These are phyloP conservation scores for Caenorhabditis doughertyi DNA, from an alignment of 2,888 invertebrate species.

Conservation along the genomic window DNA sequence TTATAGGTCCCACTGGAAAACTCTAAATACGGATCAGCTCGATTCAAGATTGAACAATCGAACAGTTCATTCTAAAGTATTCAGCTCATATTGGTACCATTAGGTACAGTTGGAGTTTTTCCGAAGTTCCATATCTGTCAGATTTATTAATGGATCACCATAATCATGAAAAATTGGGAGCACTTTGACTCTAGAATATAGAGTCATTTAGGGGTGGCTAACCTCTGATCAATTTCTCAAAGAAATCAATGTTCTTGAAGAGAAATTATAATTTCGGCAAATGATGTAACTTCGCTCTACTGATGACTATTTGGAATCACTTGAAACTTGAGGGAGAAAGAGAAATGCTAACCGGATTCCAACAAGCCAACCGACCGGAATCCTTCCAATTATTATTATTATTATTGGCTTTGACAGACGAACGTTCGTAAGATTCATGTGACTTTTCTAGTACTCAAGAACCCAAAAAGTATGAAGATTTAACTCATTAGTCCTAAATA, in stretches of 20 bases:
- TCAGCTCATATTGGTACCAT: too few relatives aligned
- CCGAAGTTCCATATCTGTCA: too few relatives aligned
- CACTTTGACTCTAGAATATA: too few relatives aligned
- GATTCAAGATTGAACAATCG: too few relatives aligned
- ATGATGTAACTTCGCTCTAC: conserved; percentile 21
- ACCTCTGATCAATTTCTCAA: background rate
- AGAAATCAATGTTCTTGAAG: background rate
- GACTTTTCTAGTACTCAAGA: conserved; percentile 11
- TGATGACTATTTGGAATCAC: conserved; percentile 25
- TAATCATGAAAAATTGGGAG: too few relatives aligned
- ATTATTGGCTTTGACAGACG: conserved; percentile 7
- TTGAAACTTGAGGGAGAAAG: conserved; percentile 1
- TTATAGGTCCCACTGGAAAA: too few relatives aligned
- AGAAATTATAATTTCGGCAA: background rate
- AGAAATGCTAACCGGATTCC: conserved; percentile 42
- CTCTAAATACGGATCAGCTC: too few relatives aligned
- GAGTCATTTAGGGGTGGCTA: too few relatives aligned
- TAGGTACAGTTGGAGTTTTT: too few relatives aligned
- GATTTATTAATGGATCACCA: too few relatives aligned
- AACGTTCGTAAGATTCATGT: conserved; percentile 19
- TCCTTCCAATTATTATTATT: conserved; percentile 36
- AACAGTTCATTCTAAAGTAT: too few relatives aligned
- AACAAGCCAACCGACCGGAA: conserved; percentile 27
- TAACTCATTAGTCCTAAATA: background rate
- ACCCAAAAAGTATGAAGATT: background rate